Evolutionary conservation across 2,888 invertebrate species (phyloP).

Genomic region (Uloborus plumipes): DNA sequence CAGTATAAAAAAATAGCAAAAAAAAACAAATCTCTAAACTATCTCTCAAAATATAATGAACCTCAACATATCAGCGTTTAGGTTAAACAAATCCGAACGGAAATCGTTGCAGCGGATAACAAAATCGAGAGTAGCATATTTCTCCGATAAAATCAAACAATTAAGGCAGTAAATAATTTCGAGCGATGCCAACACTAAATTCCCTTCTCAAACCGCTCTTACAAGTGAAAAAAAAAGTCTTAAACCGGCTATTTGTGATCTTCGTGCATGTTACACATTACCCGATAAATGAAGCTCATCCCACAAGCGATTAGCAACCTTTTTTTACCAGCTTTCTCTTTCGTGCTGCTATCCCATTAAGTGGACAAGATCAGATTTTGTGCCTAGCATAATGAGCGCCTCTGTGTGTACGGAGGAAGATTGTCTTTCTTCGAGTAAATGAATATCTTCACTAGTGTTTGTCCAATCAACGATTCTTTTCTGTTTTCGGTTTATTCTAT

Average conservation of each 20-base stretch:
- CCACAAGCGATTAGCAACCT: slow-evolving; percentile 28
- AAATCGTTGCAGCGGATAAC: no score
- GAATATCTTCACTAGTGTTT: slow-evolving; percentile 37
- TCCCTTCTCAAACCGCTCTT: no score
- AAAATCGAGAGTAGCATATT: no score
- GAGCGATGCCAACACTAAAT: no score
- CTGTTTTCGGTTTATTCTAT: not conserved
- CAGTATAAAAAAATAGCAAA: no score
- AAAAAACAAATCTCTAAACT: no score
- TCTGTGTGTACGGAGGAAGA: slow-evolving; percentile 8
- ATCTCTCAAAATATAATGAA: no score
- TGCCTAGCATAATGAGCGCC: slow-evolving; percentile 15
- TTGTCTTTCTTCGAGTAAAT: slow-evolving; percentile 48
- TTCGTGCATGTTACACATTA: slow-evolving; percentile 29
- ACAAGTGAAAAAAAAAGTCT: not conserved
- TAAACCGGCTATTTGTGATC: slow-evolving; percentile 32
- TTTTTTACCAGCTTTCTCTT: slow-evolving; percentile 11
- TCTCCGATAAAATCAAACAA: no score
- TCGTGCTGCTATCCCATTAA: slow-evolving; percentile 34
- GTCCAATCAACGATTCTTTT: not conserved
- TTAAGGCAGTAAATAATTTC: no score
- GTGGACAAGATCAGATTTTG: slow-evolving; percentile 39
- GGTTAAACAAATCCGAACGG: no score
- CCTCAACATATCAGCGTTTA: no score
- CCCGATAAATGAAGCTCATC: slow-evolving; percentile 34